These are phyloP conservation scores for Branchellion lobata DNA, from an alignment of 2,888 invertebrate genomes.

Conservation along the genomic window DNA sequence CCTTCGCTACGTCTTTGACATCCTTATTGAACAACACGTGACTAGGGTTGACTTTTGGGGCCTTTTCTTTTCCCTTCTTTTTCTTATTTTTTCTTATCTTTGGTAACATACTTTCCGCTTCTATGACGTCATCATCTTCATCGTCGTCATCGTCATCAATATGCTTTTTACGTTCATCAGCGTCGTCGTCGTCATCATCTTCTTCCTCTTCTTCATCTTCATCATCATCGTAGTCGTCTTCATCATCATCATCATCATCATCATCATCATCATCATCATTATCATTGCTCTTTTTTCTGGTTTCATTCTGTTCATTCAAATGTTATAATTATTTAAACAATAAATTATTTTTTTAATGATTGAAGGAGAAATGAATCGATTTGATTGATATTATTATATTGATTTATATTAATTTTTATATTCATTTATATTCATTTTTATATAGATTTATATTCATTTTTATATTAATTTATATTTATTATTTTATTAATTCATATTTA, in stretches of 20 bases:
- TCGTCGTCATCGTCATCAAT: neutral
- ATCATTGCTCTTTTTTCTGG: neutral
- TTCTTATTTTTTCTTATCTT: conserved; percentile 5
- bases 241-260: no score
- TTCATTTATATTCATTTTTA: no score
- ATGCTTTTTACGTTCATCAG: neutral
- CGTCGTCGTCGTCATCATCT: neutral
- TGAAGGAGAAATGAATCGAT: no score
- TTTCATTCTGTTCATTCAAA: neutral
- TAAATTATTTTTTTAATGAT: no score
- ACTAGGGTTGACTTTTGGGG: no score
- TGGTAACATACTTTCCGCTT: neutral
- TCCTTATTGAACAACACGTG: neutral
- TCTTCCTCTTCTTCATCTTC: neutral
- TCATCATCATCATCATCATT: no score
- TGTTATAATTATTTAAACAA: neutral
- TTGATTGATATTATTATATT: no score
- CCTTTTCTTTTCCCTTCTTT: neutral
- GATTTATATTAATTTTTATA: no score
- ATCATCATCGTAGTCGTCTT: neutral
- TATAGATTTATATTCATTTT: no score
- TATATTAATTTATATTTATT: no score
- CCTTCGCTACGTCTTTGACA: neutral
- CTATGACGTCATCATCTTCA: neutral
- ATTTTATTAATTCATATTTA: no score